Percentiles rank a stretch among this genome's conserved stretches.
Evolutionary conservation across 2,113 vertebrate genomes (phyloP).

Genomic region (Apeltes quadracus): DNA sequence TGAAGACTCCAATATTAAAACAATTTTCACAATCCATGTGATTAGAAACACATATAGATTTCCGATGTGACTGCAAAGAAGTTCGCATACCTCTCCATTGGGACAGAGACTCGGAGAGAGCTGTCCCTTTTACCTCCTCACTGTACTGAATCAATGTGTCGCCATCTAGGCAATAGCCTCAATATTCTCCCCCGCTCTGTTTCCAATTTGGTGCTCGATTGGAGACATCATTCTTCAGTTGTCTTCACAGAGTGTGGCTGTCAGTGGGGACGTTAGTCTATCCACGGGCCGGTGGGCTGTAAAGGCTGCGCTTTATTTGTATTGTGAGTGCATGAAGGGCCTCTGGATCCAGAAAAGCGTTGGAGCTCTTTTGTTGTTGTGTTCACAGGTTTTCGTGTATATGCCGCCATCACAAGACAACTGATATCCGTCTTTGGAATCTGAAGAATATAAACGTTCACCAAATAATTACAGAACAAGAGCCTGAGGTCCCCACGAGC

Average conservation of each 20-base stretch:
- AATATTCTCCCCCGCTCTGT: conserved; percentile 76
- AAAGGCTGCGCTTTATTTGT: conserved; percentile 8
- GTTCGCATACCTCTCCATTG: conserved; percentile 72
- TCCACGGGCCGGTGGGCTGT: conserved; percentile 39
- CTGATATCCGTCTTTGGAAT: conserved; percentile 3
- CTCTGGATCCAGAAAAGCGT: conserved; percentile 10
- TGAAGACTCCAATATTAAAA: conserved; percentile 77
- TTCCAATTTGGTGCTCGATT: conserved; percentile 86
- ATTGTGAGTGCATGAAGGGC: conserved; percentile 17
- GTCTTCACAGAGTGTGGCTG: conserved; percentile 59
- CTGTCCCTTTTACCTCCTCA: conserved; percentile 74
- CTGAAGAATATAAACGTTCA: background rate
- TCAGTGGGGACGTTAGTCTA: conserved; percentile 53
- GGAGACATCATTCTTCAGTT: conserved; percentile 82
- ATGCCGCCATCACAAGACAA: background rate
- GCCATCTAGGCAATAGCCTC: conserved; percentile 72
- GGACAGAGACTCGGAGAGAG: conserved; percentile 49
- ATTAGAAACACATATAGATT: conserved; percentile 89
- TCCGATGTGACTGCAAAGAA: conserved; percentile 81
- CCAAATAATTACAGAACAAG: background rate
- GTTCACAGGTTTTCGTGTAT: background rate
- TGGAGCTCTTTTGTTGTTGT: background rate
- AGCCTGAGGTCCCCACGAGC: background rate
- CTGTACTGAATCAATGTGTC: conserved; percentile 79
- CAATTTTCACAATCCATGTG: conserved; percentile 73